These are phyloP conservation scores for Drosophila nebulosa DNA, from an alignment of 1,140 invertebrate species.

Conservation along the genomic window DNA sequence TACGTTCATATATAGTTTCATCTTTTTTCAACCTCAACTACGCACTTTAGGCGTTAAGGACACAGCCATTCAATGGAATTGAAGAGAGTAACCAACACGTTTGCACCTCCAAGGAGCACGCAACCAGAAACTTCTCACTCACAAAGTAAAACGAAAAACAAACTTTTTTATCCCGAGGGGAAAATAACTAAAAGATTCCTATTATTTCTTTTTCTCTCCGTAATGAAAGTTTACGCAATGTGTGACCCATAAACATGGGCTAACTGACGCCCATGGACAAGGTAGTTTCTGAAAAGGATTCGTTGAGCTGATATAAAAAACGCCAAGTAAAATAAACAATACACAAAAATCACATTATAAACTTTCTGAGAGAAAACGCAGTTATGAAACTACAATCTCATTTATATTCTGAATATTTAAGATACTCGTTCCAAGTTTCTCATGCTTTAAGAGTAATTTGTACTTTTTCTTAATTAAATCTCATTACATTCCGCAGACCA, in stretches of 20 bases:
- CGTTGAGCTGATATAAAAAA: neutral
- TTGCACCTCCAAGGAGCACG: neutral
- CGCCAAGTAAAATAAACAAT: too few relatives aligned
- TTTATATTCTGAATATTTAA: too few relatives aligned
- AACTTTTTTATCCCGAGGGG: neutral
- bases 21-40: too few relatives aligned
- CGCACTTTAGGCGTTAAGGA: too few relatives aligned
- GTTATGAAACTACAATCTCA: neutral
- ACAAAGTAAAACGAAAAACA: conserved; percentile 19
- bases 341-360: neutral
- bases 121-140: neutral
- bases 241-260: conserved; percentile 45
- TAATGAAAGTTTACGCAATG: conserved; percentile 47
- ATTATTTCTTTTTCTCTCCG: conserved; percentile 21
- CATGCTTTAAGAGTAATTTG: neutral
- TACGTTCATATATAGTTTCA: too few relatives aligned
- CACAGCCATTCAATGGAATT: neutral
- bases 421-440: too few relatives aligned
- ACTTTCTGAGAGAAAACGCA: neutral
- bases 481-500: conserved; percentile 17
- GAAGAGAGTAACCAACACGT: neutral
- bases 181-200: conserved; percentile 7
- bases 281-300: conserved; percentile 11
- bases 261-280: neutral
- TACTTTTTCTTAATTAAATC: conserved; percentile 30